Percentiles rank a stretch among this genome's conserved stretches.
Evolutionary conservation across 1,140 invertebrate species (phyloP).

Genomic region (silkworm (Bombyx mori)): DNA sequence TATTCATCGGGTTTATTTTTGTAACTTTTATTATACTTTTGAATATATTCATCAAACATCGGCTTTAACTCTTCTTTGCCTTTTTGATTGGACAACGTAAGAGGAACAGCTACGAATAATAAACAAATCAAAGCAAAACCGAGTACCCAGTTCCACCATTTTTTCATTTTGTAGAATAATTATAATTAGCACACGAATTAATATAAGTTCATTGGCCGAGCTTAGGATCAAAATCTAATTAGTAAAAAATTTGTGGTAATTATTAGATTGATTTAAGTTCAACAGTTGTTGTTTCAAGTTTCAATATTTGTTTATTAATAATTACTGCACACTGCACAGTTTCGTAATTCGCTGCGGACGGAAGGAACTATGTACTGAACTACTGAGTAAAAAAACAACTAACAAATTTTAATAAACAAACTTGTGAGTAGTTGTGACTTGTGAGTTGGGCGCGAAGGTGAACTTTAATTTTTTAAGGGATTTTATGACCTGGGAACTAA

Average conservation of each 20-base stretch:
- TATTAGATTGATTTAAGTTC: too few species aligned
- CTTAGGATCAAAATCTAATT: background rate
- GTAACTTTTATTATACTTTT: constrained; percentile 80
- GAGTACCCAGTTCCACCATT: constrained; percentile 59
- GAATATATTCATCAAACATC: constrained; percentile 75
- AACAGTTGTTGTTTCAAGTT: too few species aligned
- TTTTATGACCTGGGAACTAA: too few species aligned
- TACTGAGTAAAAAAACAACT: too few species aligned
- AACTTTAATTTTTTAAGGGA: too few species aligned
- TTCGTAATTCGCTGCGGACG: too few species aligned
- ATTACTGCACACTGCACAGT: too few species aligned
- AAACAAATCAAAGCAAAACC: constrained; percentile 42
- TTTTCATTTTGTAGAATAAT: constrained; percentile 36
- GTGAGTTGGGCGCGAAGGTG: too few species aligned
- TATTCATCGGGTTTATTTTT: constrained; percentile 72
- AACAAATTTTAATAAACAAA: too few species aligned
- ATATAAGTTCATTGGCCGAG: background rate
- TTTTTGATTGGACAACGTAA: constrained; percentile 25
- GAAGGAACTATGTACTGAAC: too few species aligned
- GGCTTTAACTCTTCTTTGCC: constrained; percentile 44
- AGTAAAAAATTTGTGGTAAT: background rate
- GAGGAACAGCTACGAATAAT: constrained; percentile 49
- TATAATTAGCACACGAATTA: background rate
- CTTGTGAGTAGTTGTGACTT: too few species aligned
- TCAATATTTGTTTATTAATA: too few species aligned